Evolutionary conservation across 2,797 vertebrate species (phyloP), one percentile per base, ranked within the genome.

Genomic region (Sebastes elongatus): DNA sequence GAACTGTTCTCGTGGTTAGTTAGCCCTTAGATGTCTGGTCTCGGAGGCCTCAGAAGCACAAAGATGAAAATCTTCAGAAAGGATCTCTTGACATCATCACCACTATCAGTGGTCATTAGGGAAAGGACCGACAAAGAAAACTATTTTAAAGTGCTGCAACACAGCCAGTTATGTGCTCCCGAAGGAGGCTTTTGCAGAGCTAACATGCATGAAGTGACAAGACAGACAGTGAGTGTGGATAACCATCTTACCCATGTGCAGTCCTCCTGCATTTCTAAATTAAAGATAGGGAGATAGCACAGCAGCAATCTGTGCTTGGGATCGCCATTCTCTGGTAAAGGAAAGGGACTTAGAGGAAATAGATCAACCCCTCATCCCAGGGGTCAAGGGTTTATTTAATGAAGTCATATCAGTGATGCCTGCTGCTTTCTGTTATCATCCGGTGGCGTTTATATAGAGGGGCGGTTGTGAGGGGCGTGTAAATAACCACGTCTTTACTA

Each of bases 221-320:
- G 93, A 93, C 88, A 89, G 92, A 91, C 94, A 84, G 67, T 10
- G 71, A 77, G 82, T 27, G 74, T 69, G 76, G 93, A 95, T 95
- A 94, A 93, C 92, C 93, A 94, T 95, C 93, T 91, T 78, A 76
- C 78, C 84, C 83, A 73, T 79, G 88, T 81, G 88, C 82, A 80
- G 87, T 91, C 88, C 86, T 87, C 87, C 90, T 90, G 92, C 93
- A 87, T 93, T 95, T 94, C 92, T 94, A 95, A 96, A 96, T 96
- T 95, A 96, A 96, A 96, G 96, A 96, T 95, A 68, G 80, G 68
- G 78, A 86, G 95, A 96, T 96, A 96, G 78, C 66, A 33, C 57
- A 20, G 86, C 57, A 42, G 62, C 84, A 81, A 92, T 93, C 90
- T 89, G 76, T 61, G 80, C 30, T 53, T 78, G 78, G 79, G 83